These are phyloP conservation scores for Trypoxylon attenuatum DNA, from an alignment of 2,888 invertebrate genomes.

Conservation along the genomic window DNA sequence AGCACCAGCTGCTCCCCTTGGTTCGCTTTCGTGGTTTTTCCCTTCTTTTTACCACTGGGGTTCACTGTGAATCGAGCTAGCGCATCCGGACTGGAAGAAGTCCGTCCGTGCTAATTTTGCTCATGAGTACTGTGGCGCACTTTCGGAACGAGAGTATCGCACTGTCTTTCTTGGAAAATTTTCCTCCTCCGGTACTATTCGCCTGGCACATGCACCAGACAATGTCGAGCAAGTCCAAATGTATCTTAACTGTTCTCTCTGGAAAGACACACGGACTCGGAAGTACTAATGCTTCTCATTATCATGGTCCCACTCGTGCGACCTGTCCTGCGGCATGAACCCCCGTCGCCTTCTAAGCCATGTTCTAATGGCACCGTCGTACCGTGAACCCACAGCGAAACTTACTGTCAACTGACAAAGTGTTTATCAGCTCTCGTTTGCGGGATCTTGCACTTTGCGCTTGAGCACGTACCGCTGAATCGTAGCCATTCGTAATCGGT, in stretches of 20 bases:
- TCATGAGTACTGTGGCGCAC: no score
- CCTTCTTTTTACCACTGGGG: no score
- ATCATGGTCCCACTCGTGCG: conserved; percentile 1
- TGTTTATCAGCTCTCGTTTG: conserved; percentile 4
- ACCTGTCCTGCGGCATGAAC: neutral
- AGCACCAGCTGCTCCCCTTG: no score
- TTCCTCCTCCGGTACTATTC: no score
- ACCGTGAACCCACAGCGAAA: neutral
- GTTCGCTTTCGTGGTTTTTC: no score
- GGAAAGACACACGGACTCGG: conserved; percentile 1
- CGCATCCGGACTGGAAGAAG: no score
- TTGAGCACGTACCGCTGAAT: neutral
- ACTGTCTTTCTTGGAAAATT: no score
- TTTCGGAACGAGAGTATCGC: no score
- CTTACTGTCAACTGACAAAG: conserved; percentile 5
- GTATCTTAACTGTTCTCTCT: conserved; percentile 24
- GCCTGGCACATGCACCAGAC: conserved; percentile 4
- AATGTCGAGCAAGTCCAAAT: conserved; percentile 20
- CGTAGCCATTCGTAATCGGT: no score
- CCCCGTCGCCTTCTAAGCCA: neutral
- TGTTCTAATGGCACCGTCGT: conserved; percentile 7
- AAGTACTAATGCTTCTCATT: conserved; percentile 15
- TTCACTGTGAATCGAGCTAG: no score
- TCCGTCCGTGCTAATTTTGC: no score
- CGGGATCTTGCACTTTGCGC: neutral